These are phyloP conservation scores for Sphecodes monilicornis DNA, from an alignment of 2,888 invertebrate species.

Conservation along the genomic window DNA sequence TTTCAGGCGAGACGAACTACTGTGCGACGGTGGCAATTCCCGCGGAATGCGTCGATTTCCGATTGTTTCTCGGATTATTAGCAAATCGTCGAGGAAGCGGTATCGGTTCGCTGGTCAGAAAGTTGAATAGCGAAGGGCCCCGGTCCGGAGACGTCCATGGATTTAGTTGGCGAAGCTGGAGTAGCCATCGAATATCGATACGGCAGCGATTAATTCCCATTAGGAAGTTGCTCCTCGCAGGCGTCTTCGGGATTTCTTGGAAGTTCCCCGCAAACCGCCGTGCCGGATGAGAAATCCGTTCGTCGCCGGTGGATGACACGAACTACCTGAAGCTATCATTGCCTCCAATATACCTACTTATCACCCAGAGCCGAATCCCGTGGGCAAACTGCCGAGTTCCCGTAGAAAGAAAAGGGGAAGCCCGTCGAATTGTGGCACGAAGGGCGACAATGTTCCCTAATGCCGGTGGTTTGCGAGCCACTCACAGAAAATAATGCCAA, in stretches of 20 bases:
- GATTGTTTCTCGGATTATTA: neutral
- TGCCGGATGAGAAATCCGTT: conserved; percentile 11
- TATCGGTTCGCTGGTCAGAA: conserved; percentile 6
- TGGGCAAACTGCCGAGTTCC: neutral
- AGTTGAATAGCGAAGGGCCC: neutral
- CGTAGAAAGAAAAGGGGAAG: neutral
- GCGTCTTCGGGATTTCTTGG: conserved; percentile 11
- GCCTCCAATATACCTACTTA: conserved; percentile 36
- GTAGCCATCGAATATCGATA: conserved; percentile 50
- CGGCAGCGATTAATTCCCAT: conserved; percentile 36
- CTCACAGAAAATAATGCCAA: conserved; percentile 18
- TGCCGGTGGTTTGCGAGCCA: conserved; percentile 12
- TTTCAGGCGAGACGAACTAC: too few relatives aligned
- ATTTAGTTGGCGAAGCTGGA: conserved; percentile 3
- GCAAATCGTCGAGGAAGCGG: neutral
- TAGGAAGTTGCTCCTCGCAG: neutral
- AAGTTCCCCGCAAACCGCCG: neutral
- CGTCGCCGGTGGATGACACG: neutral
- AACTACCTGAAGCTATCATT: conserved; percentile 16
- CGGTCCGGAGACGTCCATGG: neutral
- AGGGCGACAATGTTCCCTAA: neutral
- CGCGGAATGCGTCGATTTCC: neutral
- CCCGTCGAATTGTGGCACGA: neutral
- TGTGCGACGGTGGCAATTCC: neutral
- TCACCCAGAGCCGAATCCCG: conserved; percentile 13